These are phyloP conservation scores for Agriotes lineatus DNA, from an alignment of 2,888 invertebrate genomes.

Conservation along the genomic window DNA sequence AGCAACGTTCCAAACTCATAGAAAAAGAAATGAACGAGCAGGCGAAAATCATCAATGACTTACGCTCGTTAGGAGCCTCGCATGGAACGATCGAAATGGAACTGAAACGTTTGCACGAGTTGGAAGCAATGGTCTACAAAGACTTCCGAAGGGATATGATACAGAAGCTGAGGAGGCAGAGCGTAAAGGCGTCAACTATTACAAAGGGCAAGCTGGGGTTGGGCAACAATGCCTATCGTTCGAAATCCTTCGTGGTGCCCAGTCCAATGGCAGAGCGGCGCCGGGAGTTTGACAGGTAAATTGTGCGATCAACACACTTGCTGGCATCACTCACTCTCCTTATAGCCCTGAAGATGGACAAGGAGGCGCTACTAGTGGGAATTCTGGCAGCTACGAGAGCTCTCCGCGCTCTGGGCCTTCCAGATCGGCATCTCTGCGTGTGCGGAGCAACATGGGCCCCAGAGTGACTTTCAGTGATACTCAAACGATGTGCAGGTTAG, in stretches of 20 bases:
- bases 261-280: slow-evolving; percentile 74
- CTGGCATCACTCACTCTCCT: no score
- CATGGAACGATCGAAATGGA: slow-evolving; percentile 93
- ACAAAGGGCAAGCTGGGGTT: slow-evolving; percentile 81
- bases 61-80: slow-evolving; percentile 87
- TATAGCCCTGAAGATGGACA: slow-evolving; percentile 68
- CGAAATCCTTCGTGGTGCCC: slow-evolving; percentile 81
- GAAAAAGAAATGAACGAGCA: slow-evolving; percentile 99
- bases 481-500: slow-evolving; percentile 64
- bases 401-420: slow-evolving; percentile 80
- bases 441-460: slow-evolving; percentile 68
- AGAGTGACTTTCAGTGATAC: slow-evolving; percentile 74
- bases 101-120: slow-evolving; percentile 89
- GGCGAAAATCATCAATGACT: slow-evolving; percentile 93
- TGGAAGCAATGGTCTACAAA: slow-evolving; percentile 94
- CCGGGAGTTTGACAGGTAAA: slow-evolving; percentile 34
- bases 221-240: slow-evolving; percentile 75
- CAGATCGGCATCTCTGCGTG: slow-evolving; percentile 77
- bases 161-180: slow-evolving; percentile 87
- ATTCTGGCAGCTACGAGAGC: slow-evolving; percentile 78
- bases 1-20: slow-evolving; percentile 90
- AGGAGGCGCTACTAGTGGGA: slow-evolving; percentile 67
- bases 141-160: slow-evolving; percentile 96
- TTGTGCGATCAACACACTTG: no score
- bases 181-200: slow-evolving; percentile 82